Conservation (phyloP, 2,888 invertebrate genomes). For the Plagiodera versicolora region DNA sequence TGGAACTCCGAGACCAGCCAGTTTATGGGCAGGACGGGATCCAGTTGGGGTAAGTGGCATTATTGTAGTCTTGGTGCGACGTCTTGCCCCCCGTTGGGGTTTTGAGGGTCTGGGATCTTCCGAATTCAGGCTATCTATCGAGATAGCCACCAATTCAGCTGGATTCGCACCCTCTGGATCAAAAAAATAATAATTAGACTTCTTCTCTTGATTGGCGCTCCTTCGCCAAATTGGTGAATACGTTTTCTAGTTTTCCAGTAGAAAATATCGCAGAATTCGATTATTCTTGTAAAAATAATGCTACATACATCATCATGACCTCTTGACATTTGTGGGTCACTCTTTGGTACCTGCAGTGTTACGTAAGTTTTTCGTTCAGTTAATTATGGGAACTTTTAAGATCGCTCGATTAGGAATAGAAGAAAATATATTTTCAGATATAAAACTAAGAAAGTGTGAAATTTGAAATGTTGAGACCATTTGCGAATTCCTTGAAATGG, state of each 20-base stretch:
- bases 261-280: too few species aligned
- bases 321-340: slow-evolving; percentile 19
- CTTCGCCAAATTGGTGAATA: not conserved
- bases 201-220: not conserved
- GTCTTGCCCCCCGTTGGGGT: not conserved
- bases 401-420: too few species aligned
- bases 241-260: too few species aligned
- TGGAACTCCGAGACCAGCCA: slow-evolving; percentile 93
- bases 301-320: too few species aligned
- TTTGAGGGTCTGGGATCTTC: not conserved
- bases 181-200: not conserved
- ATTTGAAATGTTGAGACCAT: not conserved
- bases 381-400: too few species aligned
- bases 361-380: not conserved
- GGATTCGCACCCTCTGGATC: not conserved
- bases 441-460: too few species aligned
- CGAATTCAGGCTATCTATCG: not conserved
- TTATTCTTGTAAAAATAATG: too few species aligned
- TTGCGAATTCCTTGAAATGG: slow-evolving; percentile 25
- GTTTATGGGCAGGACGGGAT: slow-evolving; percentile 87
- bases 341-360: not conserved
- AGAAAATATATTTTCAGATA: too few species aligned
- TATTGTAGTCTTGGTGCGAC: not conserved
- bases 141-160: not conserved
- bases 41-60: slow-evolving; percentile 88